Percentiles rank a stretch among this genome's conserved stretches.
phyloP scores from a whole-genome alignment of 2,113 vertebrate genomes.

The Podarcis muralis region DNA sequence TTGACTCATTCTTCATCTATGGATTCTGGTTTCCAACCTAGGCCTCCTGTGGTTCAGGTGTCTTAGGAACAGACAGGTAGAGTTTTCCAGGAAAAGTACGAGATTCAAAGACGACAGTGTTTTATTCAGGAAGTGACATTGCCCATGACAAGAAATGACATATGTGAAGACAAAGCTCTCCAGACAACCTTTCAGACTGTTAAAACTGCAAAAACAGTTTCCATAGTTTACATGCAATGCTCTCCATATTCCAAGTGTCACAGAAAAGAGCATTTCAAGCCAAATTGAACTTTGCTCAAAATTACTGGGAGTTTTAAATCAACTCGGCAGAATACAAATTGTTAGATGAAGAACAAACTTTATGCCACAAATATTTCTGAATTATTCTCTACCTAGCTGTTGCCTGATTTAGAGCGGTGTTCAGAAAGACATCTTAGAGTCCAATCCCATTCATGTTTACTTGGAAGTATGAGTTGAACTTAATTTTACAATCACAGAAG shows the following conservation, averaged over 20 bases:
- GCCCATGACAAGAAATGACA: not conserved
- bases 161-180: not conserved
- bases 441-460: not conserved
- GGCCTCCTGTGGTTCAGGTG: not conserved
- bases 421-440: not conserved
- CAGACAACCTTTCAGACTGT: not conserved
- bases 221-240: not conserved
- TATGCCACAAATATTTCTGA: not conserved
- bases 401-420: not conserved
- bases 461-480: not conserved
- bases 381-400: not conserved
- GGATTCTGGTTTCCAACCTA: not conserved
- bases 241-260: not conserved
- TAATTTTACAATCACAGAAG: too few relatives aligned
- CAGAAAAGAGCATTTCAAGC: not conserved
- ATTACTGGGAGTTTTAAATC: not conserved
- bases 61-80: not conserved
- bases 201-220: not conserved
- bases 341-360: not conserved
- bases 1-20: not conserved
- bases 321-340: not conserved
- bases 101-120: not conserved
- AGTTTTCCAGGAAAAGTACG: not conserved
- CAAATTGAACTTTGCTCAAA: not conserved
- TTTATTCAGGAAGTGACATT: constrained; percentile 4